phyloP scores from a whole-genome alignment of 64 coral and sea anemone species.

The Platygyra sinensis region DNA sequence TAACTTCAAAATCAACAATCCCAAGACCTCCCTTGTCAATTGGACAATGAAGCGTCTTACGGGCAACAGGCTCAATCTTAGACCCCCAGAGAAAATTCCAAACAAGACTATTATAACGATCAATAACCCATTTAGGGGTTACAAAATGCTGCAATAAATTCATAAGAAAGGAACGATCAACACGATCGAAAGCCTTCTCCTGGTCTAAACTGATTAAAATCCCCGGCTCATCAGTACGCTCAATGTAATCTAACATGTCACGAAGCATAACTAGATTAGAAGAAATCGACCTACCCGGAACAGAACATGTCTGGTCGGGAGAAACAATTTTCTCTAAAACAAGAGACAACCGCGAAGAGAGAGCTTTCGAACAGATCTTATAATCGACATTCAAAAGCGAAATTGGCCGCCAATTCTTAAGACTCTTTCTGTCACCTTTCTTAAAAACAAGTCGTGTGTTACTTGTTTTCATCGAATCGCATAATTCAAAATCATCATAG shows the following conservation, averaged over 20 bases:
- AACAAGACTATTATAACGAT: neutral
- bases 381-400: neutral
- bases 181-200: too few relatives aligned
- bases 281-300: constrained; percentile 22
- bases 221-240: neutral
- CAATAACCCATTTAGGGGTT: neutral
- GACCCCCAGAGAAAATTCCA: neutral
- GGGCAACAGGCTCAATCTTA: neutral
- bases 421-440: neutral
- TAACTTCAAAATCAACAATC: too few relatives aligned
- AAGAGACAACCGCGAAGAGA: neutral
- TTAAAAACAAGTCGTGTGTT: neutral
- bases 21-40: neutral
- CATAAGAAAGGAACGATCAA: too few relatives aligned
- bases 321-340: neutral
- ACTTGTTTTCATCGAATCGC: neutral
- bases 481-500: neutral
- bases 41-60: neutral
- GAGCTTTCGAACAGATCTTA: neutral
- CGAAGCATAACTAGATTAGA: constrained; percentile 8
- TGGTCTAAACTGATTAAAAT: constrained; percentile 20
- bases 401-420: constrained; percentile 3
- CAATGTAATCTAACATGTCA: constrained; percentile 13
- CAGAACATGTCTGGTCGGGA: constrained; percentile 21
- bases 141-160: too few relatives aligned